Conservation (phyloP, 1,140 invertebrate genomes). For the Cyclargus thomasi region DNA sequence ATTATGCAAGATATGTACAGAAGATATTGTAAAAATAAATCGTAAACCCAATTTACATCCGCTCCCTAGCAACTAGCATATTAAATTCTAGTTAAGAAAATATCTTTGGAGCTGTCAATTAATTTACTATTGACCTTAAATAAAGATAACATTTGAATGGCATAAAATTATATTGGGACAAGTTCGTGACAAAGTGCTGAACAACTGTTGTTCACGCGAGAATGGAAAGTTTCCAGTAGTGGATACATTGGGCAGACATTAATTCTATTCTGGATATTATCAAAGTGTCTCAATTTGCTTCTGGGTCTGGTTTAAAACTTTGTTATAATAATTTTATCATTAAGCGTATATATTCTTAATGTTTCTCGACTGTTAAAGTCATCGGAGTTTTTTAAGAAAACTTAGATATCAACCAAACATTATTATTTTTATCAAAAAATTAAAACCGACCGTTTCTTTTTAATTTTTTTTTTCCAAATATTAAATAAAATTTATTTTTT, state of each 20-base stretch:
- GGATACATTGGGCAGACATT: slow-evolving; percentile 21
- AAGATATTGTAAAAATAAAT: too few species aligned
- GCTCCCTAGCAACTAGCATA: not conserved
- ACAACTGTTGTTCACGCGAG: slow-evolving; percentile 58
- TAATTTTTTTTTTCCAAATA: too few species aligned
- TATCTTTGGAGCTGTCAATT: not conserved
- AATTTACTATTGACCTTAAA: slow-evolving; percentile 21
- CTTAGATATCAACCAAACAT: too few species aligned
- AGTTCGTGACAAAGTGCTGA: slow-evolving; percentile 34
- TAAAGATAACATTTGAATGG: slow-evolving; percentile 27
- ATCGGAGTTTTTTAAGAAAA: too few species aligned
- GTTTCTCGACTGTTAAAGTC: too few species aligned
- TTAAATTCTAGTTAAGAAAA: not conserved
- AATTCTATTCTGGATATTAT: not conserved
- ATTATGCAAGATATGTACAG: too few species aligned
- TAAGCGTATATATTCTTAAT: too few species aligned
- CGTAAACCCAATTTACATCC: too few species aligned
- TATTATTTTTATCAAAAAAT: too few species aligned
- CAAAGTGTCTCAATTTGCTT: not conserved
- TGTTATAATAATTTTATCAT: too few species aligned
- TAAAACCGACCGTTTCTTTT: too few species aligned
- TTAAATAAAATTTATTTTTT: too few species aligned
- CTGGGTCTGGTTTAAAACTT: not conserved
- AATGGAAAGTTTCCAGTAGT: slow-evolving; percentile 52
- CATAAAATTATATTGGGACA: slow-evolving; percentile 23